phyloP scores from a whole-genome alignment of 2,888 invertebrate species.

The Formica aserva region DNA sequence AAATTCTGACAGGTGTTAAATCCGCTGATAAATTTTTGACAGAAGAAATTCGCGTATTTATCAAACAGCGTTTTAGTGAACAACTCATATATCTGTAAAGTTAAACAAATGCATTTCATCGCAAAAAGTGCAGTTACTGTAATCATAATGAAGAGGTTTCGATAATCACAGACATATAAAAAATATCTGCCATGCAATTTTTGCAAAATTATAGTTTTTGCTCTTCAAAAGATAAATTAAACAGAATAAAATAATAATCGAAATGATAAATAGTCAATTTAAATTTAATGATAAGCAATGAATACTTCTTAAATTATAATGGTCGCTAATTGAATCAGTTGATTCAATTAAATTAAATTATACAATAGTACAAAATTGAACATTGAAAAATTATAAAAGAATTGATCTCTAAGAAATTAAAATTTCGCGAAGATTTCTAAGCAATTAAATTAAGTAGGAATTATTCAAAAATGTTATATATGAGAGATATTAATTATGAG shows the following conservation, averaged over 20 bases:
- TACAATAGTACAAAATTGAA: neutral
- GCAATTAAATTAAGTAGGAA: slow-evolving; percentile 18
- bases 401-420: neutral
- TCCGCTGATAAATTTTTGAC: slow-evolving; percentile 15
- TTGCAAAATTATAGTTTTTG: neutral
- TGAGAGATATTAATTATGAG: neutral
- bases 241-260: neutral
- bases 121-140: neutral
- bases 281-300: neutral
- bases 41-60: neutral
- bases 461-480: neutral
- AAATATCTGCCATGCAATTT: neutral
- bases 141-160: neutral
- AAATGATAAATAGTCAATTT: neutral
- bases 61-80: neutral
- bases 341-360: neutral
- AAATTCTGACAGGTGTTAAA: slow-evolving; percentile 31
- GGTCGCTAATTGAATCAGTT: neutral
- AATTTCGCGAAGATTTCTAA: neutral
- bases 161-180: neutral
- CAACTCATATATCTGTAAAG: neutral
- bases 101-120: neutral
- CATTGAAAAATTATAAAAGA: neutral
- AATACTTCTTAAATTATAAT: neutral
- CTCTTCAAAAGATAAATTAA: neutral